Evolutionary conservation across 2,888 invertebrate species (phyloP).

Genomic region (Alviniconcha strummeri): DNA sequence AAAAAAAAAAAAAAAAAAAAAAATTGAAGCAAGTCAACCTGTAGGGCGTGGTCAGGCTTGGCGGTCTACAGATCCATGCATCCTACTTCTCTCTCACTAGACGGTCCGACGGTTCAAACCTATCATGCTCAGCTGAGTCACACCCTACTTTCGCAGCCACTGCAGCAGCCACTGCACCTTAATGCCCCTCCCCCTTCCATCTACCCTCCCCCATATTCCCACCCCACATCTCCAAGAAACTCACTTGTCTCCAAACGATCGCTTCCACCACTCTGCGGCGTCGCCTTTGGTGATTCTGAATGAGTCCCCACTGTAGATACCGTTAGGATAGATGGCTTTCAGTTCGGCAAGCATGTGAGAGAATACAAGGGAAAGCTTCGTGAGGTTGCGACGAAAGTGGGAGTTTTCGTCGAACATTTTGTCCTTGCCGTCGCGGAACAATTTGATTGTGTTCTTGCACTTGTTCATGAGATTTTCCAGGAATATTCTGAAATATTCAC

Average conservation of each 20-base stretch:
- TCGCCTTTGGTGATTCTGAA: slow-evolving; percentile 99
- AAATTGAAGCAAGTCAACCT: no score
- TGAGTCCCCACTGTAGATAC: slow-evolving; percentile 95
- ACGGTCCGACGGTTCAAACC: neutral
- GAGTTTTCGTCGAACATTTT: slow-evolving; percentile 99
- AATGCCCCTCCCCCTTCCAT: slow-evolving; percentile 26
- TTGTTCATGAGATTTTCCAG: slow-evolving; percentile 98
- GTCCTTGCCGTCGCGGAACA: slow-evolving; percentile 98
- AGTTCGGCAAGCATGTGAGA: slow-evolving; percentile 99
- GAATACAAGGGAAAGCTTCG: slow-evolving; percentile 98
- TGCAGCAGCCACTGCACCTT: slow-evolving; percentile 9
- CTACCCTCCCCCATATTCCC: neutral
- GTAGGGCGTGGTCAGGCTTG: no score
- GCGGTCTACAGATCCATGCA: neutral
- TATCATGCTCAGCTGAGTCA: slow-evolving; percentile 21
- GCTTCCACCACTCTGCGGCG: slow-evolving; percentile 98
- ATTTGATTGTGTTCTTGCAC: slow-evolving; percentile 98
- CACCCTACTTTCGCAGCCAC: neutral
- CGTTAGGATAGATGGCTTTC: slow-evolving; percentile 96
- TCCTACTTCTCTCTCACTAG: neutral
- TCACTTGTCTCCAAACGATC: slow-evolving; percentile 96
- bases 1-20: no score
- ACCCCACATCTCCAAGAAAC: slow-evolving; percentile 31
- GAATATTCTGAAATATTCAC: slow-evolving; percentile 98
- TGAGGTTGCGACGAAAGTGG: slow-evolving; percentile 92